phyloP scores from a whole-genome alignment of 2,888 invertebrate species.

The Muschampia plurimacula region DNA sequence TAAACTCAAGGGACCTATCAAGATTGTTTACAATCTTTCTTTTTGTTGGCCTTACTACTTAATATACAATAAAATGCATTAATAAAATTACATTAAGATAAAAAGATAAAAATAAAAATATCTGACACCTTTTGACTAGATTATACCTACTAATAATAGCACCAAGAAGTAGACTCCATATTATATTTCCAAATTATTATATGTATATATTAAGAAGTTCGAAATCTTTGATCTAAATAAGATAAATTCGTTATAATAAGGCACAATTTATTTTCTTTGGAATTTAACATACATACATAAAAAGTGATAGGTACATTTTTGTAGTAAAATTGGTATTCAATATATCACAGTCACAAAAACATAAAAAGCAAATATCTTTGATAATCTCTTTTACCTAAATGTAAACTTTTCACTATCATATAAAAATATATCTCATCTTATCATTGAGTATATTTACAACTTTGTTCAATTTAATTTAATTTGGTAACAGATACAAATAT shows the following conservation, averaged over 20 bases:
- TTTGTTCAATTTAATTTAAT: too few relatives aligned
- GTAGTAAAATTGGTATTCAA: background rate
- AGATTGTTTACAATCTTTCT: too few relatives aligned
- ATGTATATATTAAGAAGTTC: background rate
- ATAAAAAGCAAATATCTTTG: background rate
- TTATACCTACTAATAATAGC: constrained; percentile 17
- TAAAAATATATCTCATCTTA: too few relatives aligned
- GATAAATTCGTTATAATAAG: background rate
- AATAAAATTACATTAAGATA: constrained; percentile 21
- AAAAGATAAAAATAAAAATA: constrained; percentile 9
- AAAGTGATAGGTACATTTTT: background rate
- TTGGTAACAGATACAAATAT: too few relatives aligned
- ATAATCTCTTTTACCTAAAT: too few relatives aligned
- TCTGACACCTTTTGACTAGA: constrained; percentile 26
- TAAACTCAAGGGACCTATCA: too few relatives aligned
- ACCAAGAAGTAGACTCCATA: background rate
- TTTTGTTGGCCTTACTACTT: too few relatives aligned
- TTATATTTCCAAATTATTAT: too few relatives aligned
- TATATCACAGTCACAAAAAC: background rate
- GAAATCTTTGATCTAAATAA: background rate
- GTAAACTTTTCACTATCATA: too few relatives aligned
- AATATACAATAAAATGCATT: background rate
- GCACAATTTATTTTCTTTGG: constrained; percentile 7
- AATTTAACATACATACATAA: background rate
- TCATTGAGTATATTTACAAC: too few relatives aligned